Evolutionary conservation across 2,113 vertebrate species (phyloP), one percentile per base, ranked within the genome.

Genomic region (Coptodon rendalli): DNA sequence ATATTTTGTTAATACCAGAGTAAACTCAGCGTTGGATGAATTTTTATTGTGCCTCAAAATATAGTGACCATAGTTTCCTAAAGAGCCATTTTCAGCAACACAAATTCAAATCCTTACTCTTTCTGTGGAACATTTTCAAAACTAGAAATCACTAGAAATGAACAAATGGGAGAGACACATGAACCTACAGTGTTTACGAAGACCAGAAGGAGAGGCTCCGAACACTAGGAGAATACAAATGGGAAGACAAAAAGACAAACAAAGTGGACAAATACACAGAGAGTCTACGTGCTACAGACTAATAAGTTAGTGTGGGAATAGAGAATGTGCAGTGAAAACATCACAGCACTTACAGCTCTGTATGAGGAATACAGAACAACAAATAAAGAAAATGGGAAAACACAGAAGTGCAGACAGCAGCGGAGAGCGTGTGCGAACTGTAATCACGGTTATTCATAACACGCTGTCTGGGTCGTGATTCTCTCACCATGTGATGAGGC

Each of bases 401-500:
- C 10, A 31, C n/a, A 79, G 76, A 50, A 6, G 4, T 38, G 38
- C 79, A 87, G 66, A 73, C 45, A 57, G 50, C 53, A 76, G 38
- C 2, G 6, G 31, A 14, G 82, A 71, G 54, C 24, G 54, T 14
- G 13, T 13, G 50, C 1, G 40, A 86, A 80, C 83, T 19, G 16
- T 34, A 27, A 87, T 88, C 54, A 81, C 34, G 43, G 24, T 84
- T 66, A 84, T 29, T 53, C 52, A 11, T 10, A 43, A 57, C 59
- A 7, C 76, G 3, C 48, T 3, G 27, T 9, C 24, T 80, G 17
- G 1, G 6, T 22, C 4, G 38, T 2, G 3, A n/a, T 43, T 48
- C 34, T 50, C 96, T 98, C 96, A 99, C 98, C 98, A 99, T 95
- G 98, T 98, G 91, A 98, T 29, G 56, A 99, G 97, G 52, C 98